Evolutionary conservation across 1,140 invertebrate genomes (phyloP).

Genomic region (Sitophilus oryzae): DNA sequence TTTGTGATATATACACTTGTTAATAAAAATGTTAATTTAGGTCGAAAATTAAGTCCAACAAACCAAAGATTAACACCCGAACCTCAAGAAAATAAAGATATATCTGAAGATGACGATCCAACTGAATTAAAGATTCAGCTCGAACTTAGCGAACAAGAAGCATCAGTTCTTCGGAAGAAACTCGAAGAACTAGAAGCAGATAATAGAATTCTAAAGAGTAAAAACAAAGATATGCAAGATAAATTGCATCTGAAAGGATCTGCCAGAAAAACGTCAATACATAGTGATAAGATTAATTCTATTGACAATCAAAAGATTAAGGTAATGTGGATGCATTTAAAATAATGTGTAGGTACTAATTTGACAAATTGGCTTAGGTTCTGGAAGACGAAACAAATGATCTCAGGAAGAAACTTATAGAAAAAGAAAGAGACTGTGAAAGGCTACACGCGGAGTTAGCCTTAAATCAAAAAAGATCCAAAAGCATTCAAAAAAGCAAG

Average conservation of each 20-base stretch:
- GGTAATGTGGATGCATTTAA: too few relatives aligned
- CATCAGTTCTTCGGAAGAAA: slow-evolving; percentile 70
- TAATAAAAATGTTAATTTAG: slow-evolving; percentile 38
- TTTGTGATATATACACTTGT: not conserved
- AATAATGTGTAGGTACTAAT: too few relatives aligned
- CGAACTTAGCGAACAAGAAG: slow-evolving; percentile 85
- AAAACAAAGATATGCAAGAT: slow-evolving; percentile 71
- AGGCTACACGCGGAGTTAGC: slow-evolving; percentile 64
- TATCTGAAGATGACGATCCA: slow-evolving; percentile 69
- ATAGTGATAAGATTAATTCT: slow-evolving; percentile 36
- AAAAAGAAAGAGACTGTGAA: slow-evolving; percentile 78
- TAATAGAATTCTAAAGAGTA: slow-evolving; percentile 65
- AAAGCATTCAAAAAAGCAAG: slow-evolving; percentile 56
- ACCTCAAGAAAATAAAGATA: slow-evolving; percentile 60
- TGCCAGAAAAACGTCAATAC: slow-evolving; percentile 40
- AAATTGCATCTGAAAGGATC: slow-evolving; percentile 50
- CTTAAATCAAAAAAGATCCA: slow-evolving; percentile 55
- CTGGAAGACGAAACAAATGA: slow-evolving; percentile 66
- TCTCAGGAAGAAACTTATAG: slow-evolving; percentile 68
- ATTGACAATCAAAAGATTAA: slow-evolving; percentile 65
- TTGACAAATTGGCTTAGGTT: too few relatives aligned
- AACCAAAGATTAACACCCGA: slow-evolving; percentile 57
- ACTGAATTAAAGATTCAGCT: slow-evolving; percentile 71
- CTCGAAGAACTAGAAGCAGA: slow-evolving; percentile 79
- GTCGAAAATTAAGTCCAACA: slow-evolving; percentile 59